phyloP scores from a whole-genome alignment of 2,888 invertebrate genomes.

The Nemurella pictetii region DNA sequence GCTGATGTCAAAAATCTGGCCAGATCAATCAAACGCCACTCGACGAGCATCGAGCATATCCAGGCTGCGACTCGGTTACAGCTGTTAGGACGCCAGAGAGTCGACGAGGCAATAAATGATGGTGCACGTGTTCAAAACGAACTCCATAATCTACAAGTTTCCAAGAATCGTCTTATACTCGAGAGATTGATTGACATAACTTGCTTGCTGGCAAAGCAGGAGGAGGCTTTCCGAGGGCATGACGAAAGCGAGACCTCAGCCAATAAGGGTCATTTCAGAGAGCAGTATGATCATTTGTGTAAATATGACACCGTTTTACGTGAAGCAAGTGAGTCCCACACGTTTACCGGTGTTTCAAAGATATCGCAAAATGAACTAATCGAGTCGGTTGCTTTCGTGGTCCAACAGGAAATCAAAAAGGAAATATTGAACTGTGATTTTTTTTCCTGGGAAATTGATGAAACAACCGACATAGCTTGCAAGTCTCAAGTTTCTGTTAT shows the following conservation, averaged over 20 bases:
- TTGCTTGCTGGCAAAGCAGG: neutral
- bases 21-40: too few species aligned
- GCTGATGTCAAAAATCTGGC: too few species aligned
- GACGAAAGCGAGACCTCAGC: neutral
- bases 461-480: conserved; percentile 14
- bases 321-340: neutral
- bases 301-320: conserved; percentile 17
- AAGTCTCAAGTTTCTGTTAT: conserved; percentile 17
- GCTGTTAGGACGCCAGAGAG: too few species aligned
- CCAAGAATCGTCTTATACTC: conserved; percentile 9
- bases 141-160: conserved; percentile 9
- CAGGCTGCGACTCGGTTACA: too few species aligned
- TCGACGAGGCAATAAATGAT: neutral
- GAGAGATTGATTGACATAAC: neutral
- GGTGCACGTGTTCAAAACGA: neutral
- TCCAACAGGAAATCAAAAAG: neutral
- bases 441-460: conserved; percentile 19
- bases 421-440: neutral
- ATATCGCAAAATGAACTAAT: conserved; percentile 6
- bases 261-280: conserved; percentile 14
- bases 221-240: neutral
- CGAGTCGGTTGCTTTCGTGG: neutral
- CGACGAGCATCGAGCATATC: too few species aligned
- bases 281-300: neutral
- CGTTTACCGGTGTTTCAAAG: conserved; percentile 4